A percentile compares a stretch with the other conserved stretches of the same genome.
Evolutionary conservation across 2,797 vertebrate genomes (phyloP).

Genomic region (Nasua narica): DNA sequence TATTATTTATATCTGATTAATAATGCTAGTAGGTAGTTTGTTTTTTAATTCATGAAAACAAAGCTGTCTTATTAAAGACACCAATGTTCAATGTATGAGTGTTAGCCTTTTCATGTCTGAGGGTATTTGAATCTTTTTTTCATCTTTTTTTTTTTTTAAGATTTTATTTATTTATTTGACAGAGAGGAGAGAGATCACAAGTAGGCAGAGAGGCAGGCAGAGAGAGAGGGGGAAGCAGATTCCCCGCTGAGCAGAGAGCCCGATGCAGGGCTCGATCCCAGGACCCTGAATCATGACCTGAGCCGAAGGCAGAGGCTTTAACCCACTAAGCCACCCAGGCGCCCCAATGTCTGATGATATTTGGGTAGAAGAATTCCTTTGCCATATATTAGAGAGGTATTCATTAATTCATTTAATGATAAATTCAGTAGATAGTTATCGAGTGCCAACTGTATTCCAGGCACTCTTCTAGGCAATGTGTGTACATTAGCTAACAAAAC

Average conservation of each 20-base stretch:
- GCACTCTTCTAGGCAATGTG: neutral
- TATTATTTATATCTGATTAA: constrained; percentile 5
- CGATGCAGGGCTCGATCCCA: no score
- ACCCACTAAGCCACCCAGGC: no score
- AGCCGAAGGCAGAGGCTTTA: no score
- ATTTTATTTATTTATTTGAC: no score
- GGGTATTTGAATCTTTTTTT: neutral
- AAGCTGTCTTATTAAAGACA: neutral
- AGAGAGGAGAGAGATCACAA: no score
- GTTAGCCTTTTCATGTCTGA: neutral
- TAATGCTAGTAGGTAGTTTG: neutral
- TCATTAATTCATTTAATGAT: neutral
- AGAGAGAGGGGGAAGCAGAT: no score
- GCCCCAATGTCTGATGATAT: neutral
- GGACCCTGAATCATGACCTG: no score
- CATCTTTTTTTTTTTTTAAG: no score
- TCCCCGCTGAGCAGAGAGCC: no score
- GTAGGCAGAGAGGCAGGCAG: no score
- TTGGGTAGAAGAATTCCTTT: neutral
- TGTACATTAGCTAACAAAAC: neutral
- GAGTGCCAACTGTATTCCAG: neutral
- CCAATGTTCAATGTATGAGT: neutral
- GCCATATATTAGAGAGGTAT: neutral
- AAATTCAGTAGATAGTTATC: neutral
- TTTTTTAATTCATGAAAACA: neutral